Percentiles rank a stretch among this genome's conserved stretches.
Conservation (phyloP, 2,888 invertebrate genomes). For the Pristionchus japonicus region DNA sequence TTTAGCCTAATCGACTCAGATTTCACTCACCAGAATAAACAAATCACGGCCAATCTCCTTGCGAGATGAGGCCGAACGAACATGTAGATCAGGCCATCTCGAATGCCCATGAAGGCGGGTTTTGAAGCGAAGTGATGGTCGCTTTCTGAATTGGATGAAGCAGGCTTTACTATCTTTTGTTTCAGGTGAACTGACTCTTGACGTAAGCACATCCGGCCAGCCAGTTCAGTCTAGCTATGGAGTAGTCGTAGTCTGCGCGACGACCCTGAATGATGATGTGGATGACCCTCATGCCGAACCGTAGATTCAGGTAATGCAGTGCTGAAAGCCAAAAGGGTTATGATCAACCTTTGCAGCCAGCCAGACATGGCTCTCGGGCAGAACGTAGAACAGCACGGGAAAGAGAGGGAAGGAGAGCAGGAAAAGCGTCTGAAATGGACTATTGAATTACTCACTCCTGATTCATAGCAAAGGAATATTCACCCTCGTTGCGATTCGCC, state of each 20-base stretch:
- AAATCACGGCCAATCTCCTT: slow-evolving; percentile 15
- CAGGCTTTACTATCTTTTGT: too few species aligned
- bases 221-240: not conserved
- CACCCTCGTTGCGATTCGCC: slow-evolving; percentile 9
- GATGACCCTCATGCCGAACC: too few species aligned
- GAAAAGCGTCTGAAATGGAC: not conserved
- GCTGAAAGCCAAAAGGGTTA: not conserved
- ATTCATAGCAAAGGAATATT: not conserved
- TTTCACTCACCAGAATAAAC: slow-evolving; percentile 11
- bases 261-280: not conserved
- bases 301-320: not conserved
- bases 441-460: not conserved
- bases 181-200: not conserved
- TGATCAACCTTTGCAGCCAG: slow-evolving; percentile 54
- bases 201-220: slow-evolving; percentile 19
- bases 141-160: not conserved
- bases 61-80: not conserved
- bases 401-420: not conserved
- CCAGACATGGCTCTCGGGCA: slow-evolving; percentile 64
- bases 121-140: not conserved
- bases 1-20: not conserved
- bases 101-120: not conserved
- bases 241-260: not conserved
- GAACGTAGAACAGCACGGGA: slow-evolving; percentile 52
- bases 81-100: not conserved